A percentile compares a stretch with the other conserved stretches of the same genome.
Evolutionary conservation across 2,797 vertebrate genomes (phyloP).

Genomic region (Balearica regulorum): DNA sequence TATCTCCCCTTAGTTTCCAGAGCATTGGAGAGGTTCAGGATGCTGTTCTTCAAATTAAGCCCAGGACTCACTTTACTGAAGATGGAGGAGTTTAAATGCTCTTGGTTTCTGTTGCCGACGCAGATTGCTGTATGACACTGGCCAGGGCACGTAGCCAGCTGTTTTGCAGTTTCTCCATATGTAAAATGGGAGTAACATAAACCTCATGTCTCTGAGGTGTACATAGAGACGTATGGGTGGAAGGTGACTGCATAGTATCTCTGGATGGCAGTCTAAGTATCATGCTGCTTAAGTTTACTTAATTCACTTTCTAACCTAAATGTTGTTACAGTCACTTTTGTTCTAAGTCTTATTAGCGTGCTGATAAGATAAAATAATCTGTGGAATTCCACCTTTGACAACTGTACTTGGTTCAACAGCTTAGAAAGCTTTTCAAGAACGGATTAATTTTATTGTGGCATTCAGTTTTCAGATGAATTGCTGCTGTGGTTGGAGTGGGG

Average conservation of each 20-base stretch:
- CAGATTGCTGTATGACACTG: rapidly evolving
- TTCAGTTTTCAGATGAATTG: neutral
- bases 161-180: neutral
- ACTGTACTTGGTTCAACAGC: neutral
- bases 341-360: neutral
- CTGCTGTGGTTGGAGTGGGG: neutral
- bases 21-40: neutral
- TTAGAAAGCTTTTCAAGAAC: neutral
- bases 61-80: neutral
- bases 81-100: neutral
- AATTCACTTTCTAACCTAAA: neutral
- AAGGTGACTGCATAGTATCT: neutral
- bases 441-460: neutral
- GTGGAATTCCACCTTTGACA: neutral
- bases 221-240: rapidly evolving
- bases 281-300: neutral
- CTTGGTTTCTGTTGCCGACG: neutral
- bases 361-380: neutral
- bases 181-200: neutral
- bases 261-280: neutral
- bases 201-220: neutral
- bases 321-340: neutral
- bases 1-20: neutral
- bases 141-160: rapidly evolving
- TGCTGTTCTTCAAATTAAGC: neutral